Base-by-base conservation (phyloP, 2,113 vertebrate species). In the Sceloporus tristichus region DNA sequence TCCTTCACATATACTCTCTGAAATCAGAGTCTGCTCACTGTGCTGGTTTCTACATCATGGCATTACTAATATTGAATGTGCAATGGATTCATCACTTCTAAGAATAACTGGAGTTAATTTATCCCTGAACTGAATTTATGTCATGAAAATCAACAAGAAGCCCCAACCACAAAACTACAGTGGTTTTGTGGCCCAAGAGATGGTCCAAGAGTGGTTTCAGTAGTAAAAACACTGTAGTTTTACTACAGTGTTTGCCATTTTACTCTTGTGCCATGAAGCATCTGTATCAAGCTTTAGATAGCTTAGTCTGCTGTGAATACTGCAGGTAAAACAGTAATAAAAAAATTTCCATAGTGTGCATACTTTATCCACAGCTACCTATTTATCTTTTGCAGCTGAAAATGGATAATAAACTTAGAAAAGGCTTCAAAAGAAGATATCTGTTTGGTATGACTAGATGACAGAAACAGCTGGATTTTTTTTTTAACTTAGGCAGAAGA, bases 401-500 rank as follows among this genome's bases (percentile, higher is more conserved):
- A 19, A 21, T 76, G 18, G 27, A 76, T 54, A 82, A 76, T 38
- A 75, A 76, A 65, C 27, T 66, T 19, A 82, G 18, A 65, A 66
- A 40, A 66, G 76, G 59, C 38, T 87, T 82, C 79, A 76, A 87
- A 82, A 29, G 42, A 25, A 10, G 54, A 75, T 76, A 81, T 53
- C 38, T 62, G 10, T 65, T 66, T 73, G 68, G 34, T n/a, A 9
- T 75, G 29, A 34, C 56, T 38, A 71, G 10, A 82, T 82, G 71
- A 76, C 56, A 66, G 71, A 66, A 85, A 53, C 71, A 27, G 56
- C 40, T 65, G 71, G 40, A 76, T 10, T 76, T 75, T 87, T 76
- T 75, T 87, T 86, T 66, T 79, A 27, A 76, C 59, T 76, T 82
- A 48, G 40, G 40, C 40, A 82, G 38, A 18, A 82, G 71, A 75